Evolutionary conservation across 2,113 vertebrate genomes (phyloP), one percentile per base, ranked within the genome.

Genomic region (Ptychochromis oligacanthus): DNA sequence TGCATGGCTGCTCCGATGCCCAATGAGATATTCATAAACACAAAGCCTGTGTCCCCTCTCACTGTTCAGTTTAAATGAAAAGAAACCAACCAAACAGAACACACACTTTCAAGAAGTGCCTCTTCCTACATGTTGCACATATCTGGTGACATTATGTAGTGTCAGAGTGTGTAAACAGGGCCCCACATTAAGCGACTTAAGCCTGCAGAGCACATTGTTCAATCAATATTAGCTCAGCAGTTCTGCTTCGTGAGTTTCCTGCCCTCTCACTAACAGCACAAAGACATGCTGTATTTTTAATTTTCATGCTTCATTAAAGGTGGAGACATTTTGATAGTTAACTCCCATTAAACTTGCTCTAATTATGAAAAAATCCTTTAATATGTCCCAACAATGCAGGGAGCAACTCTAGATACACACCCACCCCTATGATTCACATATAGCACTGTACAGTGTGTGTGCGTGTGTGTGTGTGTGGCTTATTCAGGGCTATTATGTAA

Each of bases 1-100:
- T 93, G 94, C 93, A 94, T 94, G 94, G 79, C 88, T 91, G 75
- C 84, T 81, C 52, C 80, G 79, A 80, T 34, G 10, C 72, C 67
- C 55, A 62, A n/a, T 83, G 54, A 55, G 40, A 64, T 46, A 36
- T 46, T 54, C 75, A 57, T 34, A n/a, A 46, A 38, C 20, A 79
- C 26, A 22, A 82, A 64, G 14, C 80, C 81, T 38, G 55, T n/a
- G 52, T 81, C 55, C 3, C 34, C 26, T 8, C 36, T 46, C 10
- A 79, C 22, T n/a, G 12, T 14, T 52, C 6, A 49, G 4, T 61
- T 60, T n/a, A 61, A 46, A n/a, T 60, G 10, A 9, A 72, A 70
- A 43, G 13, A 34, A 1, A 57, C 20, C 49, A 59, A 70, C 55
- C 36, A 2, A n/a, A 31, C 55, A 12, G 2, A 18, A 28, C 13